Base-by-base conservation (phyloP, 2,113 vertebrate genomes). In the Zosterops borbonicus region DNA sequence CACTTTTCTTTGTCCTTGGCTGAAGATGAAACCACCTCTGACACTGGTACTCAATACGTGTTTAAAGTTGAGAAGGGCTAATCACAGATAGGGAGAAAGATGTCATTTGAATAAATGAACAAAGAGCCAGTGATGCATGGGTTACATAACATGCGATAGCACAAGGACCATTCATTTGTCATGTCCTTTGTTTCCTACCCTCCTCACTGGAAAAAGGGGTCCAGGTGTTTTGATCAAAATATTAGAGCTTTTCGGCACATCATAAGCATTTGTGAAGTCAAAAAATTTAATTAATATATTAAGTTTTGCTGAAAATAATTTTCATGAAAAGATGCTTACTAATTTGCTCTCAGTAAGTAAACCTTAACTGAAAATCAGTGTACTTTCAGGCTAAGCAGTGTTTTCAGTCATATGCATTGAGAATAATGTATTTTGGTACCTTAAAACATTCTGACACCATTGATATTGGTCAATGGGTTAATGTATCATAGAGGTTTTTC, bases 101-200 rank as follows among this genome's bases (percentile, higher is more conserved):
- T 60, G 49, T 65, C n/a, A 85, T 76, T 71, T 87, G n/a, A 91
- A 89, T 71, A 82, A 92, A 94, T 55, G 14, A 90, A 91, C 21
- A 71, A 87, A 87, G 28, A 74, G 9, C 29, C 49, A 68, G 7
- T 39, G 53, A 79, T 31, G 10, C 19, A 53, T 13, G 29, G 6
- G 24, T 52, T 71, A 21, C 44, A 68, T 92, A 82, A 56, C 33
- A 64, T n/a, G 21, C 76, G 58, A 83, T 71, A 85, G 14, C 58
- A 87, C 17, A 85, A 83, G 85, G 49, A 58, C 12, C 19, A 47
- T 74, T 74, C 9, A 58, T 83, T 91, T 89, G 6, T 70, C 42
- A 33, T 73, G 58, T 47, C 29, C 23, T 11, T 77, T 73, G 1
- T 70, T 91, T 92, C 39, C 67, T 19, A 44, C 11, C 14, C 3